Evolutionary conservation across 2,888 invertebrate species (phyloP), one percentile per base, ranked within the genome.

Genomic region (Eumerus sabulonum): DNA sequence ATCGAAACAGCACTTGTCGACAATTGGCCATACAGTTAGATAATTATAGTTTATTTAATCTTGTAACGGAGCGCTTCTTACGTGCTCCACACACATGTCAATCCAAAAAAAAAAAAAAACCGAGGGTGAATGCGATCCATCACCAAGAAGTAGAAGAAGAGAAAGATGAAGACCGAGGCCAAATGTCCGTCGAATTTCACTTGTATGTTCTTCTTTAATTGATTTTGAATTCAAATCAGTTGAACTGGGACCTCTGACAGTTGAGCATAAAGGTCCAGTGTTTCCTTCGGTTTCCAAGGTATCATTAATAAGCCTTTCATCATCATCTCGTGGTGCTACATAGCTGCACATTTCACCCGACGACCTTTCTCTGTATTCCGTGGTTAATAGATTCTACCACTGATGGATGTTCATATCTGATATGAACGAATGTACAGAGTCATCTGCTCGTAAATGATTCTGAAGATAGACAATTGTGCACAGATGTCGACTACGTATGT

Each of bases 231-330:
- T 82, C 82, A 81, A 82, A 81, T 82, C 82, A 79, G 67, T 82
- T 82, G 82, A 82, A 82, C 82, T 79, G 81, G 71, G 82, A 82
- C 82, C 82, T 82, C 76, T 82, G 82, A 72, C 82, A 76, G 60
- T 79, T 60, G 74, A 5, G 11, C 60, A 74, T 74, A 68, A 45
- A 68, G 74, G 82, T 82, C 81, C 82, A 77, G 73, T 74, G 27
- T 27, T 7, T 27, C 73, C 67, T 66, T 66, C 56, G 68, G 79
- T 60, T 74, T 74, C 60, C 64, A 67, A 72, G 56, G 72, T 59
- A 77, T 67, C 77, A 77, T 67, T 73, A 77, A 68, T 47, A 18
- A 68, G 77, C 63, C 67, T 77, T 73, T 54, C 72, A 77, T 56
- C 67, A 72, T 67, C 62, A 67, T 40, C 40, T 36, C 36, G 53